Evolutionary conservation across 1,140 invertebrate genomes (phyloP).

Genomic region (Nebria ingens): DNA sequence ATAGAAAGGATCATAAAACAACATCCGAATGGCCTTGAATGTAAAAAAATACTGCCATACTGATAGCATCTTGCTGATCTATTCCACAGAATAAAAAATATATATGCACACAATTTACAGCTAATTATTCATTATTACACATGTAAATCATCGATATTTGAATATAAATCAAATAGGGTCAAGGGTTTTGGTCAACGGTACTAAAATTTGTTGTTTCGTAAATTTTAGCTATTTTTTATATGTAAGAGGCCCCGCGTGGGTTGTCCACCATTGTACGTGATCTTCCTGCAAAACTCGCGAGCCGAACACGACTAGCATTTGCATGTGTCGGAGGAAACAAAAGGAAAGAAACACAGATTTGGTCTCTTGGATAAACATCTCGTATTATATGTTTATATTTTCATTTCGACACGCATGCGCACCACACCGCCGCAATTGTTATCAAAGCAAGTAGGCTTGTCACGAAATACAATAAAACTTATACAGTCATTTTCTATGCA

Average conservation of each 20-base stretch:
- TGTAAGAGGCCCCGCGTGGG: neutral
- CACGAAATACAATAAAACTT: no score
- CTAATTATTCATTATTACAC: neutral
- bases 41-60: neutral
- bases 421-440: no score
- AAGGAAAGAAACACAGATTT: no score
- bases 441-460: no score
- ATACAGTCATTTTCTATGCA: no score
- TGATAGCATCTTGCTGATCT: neutral
- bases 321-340: no score
- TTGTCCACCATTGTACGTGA: neutral
- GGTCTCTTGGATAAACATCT: no score
- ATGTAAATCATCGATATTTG: neutral
- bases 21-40: neutral
- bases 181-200: neutral
- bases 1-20: conserved; percentile 8
- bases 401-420: no score
- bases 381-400: no score
- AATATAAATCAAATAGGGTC: neutral
- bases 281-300: conserved; percentile 2
- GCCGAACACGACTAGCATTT: no score
- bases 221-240: neutral
- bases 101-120: neutral
- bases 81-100: neutral
- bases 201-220: neutral